Evolutionary conservation across 2,113 vertebrate species (phyloP).

Genomic region (Taurulus bubalis): DNA sequence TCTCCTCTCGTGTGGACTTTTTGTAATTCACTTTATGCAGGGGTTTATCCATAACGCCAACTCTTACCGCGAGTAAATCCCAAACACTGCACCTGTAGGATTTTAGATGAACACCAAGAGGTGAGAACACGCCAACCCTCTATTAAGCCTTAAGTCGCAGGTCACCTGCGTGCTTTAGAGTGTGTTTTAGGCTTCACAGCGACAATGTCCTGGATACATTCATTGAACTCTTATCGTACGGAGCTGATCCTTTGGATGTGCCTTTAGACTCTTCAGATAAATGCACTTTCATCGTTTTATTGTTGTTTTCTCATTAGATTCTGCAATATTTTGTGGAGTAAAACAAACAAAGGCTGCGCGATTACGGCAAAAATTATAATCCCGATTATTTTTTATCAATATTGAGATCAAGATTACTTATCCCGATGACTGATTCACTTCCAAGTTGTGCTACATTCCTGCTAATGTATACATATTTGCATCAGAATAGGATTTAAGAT

Average conservation of each 20-base stretch:
- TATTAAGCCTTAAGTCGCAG: neutral
- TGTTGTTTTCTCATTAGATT: neutral
- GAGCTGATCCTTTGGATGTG: neutral
- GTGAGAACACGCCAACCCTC: slow-evolving; percentile 16
- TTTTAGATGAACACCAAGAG: slow-evolving; percentile 31
- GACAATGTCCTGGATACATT: neutral
- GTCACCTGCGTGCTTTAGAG: neutral
- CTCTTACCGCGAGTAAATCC: slow-evolving; percentile 23
- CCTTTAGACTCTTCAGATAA: neutral
- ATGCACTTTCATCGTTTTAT: neutral
- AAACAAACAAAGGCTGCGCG: neutral
- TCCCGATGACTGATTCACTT: neutral
- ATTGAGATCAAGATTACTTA: neutral
- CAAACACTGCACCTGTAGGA: slow-evolving; percentile 27
- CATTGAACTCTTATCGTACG: neutral
- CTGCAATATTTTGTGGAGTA: neutral
- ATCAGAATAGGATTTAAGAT: neutral
- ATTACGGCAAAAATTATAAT: no score
- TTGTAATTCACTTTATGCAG: slow-evolving; percentile 45
- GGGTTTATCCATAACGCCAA: slow-evolving; percentile 4
- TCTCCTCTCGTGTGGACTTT: slow-evolving; percentile 24
- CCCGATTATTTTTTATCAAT: no score
- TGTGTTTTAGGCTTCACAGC: neutral
- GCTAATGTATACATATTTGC: neutral
- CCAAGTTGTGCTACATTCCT: neutral